phyloP scores from a whole-genome alignment of 2,888 invertebrate genomes.

The Epinotia demarniana region DNA sequence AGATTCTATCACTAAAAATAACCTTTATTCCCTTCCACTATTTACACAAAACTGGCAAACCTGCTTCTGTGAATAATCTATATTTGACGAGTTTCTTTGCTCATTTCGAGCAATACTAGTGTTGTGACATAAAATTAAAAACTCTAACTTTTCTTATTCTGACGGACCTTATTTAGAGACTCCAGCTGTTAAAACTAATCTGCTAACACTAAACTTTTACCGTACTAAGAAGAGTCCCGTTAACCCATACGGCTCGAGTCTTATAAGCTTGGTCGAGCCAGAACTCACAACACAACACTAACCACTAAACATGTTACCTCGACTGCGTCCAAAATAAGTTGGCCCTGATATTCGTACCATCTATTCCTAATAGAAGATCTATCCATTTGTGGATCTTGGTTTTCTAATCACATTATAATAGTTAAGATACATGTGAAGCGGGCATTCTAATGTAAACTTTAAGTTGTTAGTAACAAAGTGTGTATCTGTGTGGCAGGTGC shows the following conservation, averaged over 20 bases:
- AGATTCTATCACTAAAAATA: conserved; percentile 9
- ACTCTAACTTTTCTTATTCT: no score
- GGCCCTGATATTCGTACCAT: background rate
- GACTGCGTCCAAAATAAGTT: background rate
- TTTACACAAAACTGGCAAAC: conserved; percentile 20
- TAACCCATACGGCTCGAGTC: no score
- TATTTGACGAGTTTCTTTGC: conserved; percentile 1
- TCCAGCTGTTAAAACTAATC: no score
- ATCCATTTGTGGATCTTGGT: background rate
- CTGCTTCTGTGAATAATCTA: background rate
- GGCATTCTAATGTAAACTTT: background rate
- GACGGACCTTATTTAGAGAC: no score
- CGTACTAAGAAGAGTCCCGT: no score
- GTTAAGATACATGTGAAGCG: background rate
- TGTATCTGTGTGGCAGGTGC: conserved; percentile 85
- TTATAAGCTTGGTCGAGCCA: no score
- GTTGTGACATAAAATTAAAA: no score
- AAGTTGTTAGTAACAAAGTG: background rate
- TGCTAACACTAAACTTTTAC: no score
- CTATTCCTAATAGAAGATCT: background rate
- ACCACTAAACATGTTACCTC: background rate
- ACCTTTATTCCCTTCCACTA: conserved; percentile 9
- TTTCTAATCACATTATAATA: conserved; percentile 13
- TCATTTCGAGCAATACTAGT: background rate
- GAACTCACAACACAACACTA: no score